Percentiles rank a stretch among this genome's conserved stretches.
Conservation (phyloP, 2,888 invertebrate species). For the Macaria liturata region DNA sequence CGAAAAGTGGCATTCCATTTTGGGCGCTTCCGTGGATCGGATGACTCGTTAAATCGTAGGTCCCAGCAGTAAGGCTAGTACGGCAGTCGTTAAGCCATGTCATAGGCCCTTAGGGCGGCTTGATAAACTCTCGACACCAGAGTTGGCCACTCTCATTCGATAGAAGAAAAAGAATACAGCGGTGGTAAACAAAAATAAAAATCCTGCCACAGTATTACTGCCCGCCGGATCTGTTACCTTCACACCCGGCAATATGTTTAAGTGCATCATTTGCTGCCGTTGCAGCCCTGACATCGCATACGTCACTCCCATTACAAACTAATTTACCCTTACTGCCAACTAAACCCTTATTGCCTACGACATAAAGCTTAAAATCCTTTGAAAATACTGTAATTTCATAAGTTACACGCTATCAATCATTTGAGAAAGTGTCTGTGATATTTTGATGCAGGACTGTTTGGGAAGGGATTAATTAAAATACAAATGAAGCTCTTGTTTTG, state of each 20-base stretch:
- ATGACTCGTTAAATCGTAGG: no score
- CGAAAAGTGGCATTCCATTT: no score
- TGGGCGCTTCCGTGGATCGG: no score
- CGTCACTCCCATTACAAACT: conserved; percentile 27
- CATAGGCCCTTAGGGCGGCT: no score
- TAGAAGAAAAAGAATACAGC: no score
- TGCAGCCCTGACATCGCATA: conserved; percentile 42
- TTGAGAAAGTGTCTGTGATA: conserved; percentile 53
- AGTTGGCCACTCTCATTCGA: no score
- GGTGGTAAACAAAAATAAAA: no score
- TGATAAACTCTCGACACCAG: no score
- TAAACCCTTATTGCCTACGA: conserved; percentile 6
- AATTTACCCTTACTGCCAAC: conserved; percentile 1
- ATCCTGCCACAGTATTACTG: no score
- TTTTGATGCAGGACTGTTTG: conserved; percentile 52
- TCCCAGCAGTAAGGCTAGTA: no score
- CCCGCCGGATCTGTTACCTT: conserved; percentile 33
- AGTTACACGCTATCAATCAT: conserved; percentile 56
- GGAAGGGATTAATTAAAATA: conserved; percentile 46
- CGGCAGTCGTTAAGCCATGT: no score
- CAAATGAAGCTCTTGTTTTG: conserved; percentile 42
- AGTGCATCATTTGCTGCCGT: conserved; percentile 62
- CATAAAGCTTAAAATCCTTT: not conserved
- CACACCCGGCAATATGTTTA: conserved; percentile 56
- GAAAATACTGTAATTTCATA: not conserved